Conservation (phyloP, 2,888 invertebrate species). For the Archips xylosteana region DNA sequence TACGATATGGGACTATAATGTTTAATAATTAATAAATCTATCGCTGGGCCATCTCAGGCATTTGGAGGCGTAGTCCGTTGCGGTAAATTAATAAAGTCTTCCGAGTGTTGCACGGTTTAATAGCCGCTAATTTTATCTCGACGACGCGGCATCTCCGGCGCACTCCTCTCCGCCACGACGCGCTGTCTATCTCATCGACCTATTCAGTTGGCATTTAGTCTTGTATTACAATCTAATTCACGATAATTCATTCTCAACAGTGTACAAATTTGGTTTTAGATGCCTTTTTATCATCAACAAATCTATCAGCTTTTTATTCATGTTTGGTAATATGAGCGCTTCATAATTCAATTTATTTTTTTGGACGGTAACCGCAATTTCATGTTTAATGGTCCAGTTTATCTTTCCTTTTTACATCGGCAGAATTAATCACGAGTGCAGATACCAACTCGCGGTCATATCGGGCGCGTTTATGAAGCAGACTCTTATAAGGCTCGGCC, state of each 20-base stretch:
- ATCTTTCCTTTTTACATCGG: conserved; percentile 61
- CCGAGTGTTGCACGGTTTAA: conserved; percentile 81
- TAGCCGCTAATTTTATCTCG: conserved; percentile 81
- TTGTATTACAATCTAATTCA: neutral
- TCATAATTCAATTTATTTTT: conserved; percentile 61
- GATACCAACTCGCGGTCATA: conserved; percentile 47
- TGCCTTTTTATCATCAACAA: neutral
- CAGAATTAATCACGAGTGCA: conserved; percentile 57
- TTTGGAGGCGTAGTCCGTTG: conserved; percentile 76
- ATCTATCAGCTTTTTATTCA: conserved; percentile 14
- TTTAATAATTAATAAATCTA: conserved; percentile 80
- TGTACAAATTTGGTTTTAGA: no score
- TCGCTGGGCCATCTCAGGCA: conserved; percentile 70
- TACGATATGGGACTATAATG: conserved; percentile 53
- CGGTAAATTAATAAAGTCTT: conserved; percentile 83
- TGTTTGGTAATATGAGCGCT: conserved; percentile 51
- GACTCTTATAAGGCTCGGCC: conserved; percentile 62
- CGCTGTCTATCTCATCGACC: conserved; percentile 30
- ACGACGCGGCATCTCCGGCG: conserved; percentile 65
- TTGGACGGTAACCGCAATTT: conserved; percentile 55
- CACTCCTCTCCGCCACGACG: conserved; percentile 55
- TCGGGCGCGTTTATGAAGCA: conserved; percentile 46
- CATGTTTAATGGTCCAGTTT: conserved; percentile 59
- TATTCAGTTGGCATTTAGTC: conserved; percentile 35
- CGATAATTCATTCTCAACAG: neutral